These are phyloP conservation scores for Augochlora pura DNA, from an alignment of 1,140 invertebrate genomes.

Conservation along the genomic window DNA sequence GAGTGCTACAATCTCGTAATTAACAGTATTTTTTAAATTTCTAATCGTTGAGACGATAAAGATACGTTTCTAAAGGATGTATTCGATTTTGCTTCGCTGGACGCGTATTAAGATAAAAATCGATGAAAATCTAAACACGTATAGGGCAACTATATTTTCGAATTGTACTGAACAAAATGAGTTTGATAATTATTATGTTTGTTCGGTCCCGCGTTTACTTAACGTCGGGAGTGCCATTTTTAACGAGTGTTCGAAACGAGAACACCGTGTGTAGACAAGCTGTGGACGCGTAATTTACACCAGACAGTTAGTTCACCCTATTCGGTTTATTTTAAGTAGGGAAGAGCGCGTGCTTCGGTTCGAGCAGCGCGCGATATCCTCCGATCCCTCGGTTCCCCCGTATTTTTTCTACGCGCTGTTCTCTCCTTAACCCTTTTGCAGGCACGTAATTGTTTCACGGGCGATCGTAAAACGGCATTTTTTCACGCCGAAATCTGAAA, in stretches of 20 bases:
- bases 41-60: no score
- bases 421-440: background rate
- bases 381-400: constrained; percentile 4
- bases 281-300: constrained; percentile 57
- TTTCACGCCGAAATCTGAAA: no score
- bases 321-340: constrained; percentile 56
- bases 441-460: no score
- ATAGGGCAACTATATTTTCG: no score
- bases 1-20: no score
- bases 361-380: constrained; percentile 19
- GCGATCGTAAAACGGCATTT: no score
- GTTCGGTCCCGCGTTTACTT: background rate
- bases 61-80: no score
- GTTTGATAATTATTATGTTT: constrained; percentile 6
- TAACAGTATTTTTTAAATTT: no score
- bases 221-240: constrained; percentile 24
- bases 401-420: constrained; percentile 12
- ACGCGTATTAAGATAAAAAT: no score
- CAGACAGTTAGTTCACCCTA: constrained; percentile 42
- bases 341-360: constrained; percentile 33
- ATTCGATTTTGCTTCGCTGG: no score
- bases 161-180: no score
- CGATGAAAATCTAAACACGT: no score
- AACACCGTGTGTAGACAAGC: constrained; percentile 18
- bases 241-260: constrained; percentile 14